Percentiles rank a stretch among this genome's conserved stretches.
phyloP scores from a whole-genome alignment of 2,113 vertebrate genomes.

The Spilogale gracilis region DNA sequence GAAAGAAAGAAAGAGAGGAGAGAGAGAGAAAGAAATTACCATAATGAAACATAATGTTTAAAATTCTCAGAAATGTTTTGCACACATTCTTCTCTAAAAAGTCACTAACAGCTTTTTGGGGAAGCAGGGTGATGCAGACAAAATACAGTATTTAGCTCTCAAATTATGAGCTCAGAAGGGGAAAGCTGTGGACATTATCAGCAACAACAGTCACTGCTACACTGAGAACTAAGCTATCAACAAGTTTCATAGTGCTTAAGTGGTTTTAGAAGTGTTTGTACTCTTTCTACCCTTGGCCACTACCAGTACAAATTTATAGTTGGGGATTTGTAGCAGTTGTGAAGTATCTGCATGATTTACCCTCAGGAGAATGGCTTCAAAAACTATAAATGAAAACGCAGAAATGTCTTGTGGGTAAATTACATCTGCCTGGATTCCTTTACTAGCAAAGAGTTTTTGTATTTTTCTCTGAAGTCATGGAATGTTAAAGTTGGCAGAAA shows the following conservation, averaged over 20 bases:
- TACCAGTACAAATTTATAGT: not conserved
- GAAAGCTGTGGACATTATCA: not conserved
- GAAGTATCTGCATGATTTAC: not conserved
- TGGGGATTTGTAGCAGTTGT: not conserved
- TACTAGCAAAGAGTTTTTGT: not conserved
- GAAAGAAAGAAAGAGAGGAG: not conserved
- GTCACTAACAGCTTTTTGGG: not conserved
- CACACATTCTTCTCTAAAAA: not conserved
- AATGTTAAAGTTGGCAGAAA: not conserved
- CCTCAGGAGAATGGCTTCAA: not conserved
- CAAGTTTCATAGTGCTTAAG: not conserved
- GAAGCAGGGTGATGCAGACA: not conserved
- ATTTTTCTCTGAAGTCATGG: slow-evolving; percentile 35
- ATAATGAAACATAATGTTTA: slow-evolving; percentile 2
- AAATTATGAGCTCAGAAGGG: not conserved
- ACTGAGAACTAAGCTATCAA: not conserved
- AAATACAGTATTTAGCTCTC: not conserved
- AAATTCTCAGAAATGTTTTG: slow-evolving; percentile 46
- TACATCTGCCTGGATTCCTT: not conserved
- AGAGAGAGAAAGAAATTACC: not conserved
- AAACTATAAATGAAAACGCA: slow-evolving; percentile 1
- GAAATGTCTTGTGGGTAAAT: not conserved
- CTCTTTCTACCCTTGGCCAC: not conserved
- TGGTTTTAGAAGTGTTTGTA: not conserved
- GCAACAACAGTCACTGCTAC: not conserved